Evolutionary conservation across 1,140 invertebrate genomes (phyloP).

Genomic region (Drosophila oshimai): DNA sequence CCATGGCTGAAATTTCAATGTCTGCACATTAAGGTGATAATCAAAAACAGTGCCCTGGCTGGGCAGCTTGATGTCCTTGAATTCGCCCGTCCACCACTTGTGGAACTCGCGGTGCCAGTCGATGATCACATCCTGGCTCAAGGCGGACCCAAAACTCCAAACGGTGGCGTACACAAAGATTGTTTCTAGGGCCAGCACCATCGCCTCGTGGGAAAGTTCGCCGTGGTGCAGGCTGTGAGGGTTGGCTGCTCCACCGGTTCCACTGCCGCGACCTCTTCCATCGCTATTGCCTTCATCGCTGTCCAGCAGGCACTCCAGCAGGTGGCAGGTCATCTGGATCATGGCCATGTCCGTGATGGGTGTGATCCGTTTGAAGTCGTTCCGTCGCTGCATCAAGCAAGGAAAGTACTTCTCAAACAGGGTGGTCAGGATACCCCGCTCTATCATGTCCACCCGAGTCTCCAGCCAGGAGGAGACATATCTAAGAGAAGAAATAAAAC

Average conservation of each 20-base stretch:
- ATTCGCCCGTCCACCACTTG: constrained; percentile 92
- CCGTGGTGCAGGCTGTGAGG: constrained; percentile 65
- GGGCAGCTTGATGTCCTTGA: constrained; percentile 95
- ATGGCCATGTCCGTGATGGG: constrained; percentile 95
- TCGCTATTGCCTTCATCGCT: constrained; percentile 52
- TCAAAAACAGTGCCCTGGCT: constrained; percentile 92
- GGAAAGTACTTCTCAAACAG: constrained; percentile 98
- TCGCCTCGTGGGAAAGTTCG: constrained; percentile 52
- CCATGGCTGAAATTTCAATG: constrained; percentile 94
- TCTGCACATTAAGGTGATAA: constrained; percentile 93
- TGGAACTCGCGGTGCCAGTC: constrained; percentile 97
- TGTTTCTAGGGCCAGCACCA: constrained; percentile 85
- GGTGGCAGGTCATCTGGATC: constrained; percentile 94
- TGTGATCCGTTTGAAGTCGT: constrained; percentile 95
- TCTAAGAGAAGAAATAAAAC: constrained; percentile 81
- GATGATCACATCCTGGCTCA: constrained; percentile 93
- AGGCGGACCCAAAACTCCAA: constrained; percentile 96
- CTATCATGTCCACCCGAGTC: constrained; percentile 87
- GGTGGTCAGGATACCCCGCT: constrained; percentile 91
- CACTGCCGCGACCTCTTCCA: neutral
- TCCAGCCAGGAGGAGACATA: constrained; percentile 97
- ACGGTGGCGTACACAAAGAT: constrained; percentile 96
- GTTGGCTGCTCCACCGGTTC: neutral
- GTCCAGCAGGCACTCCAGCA: constrained; percentile 93
- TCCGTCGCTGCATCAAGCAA: constrained; percentile 89